Base-by-base conservation (phyloP, 2,797 vertebrate species). In the Pyrocephalus nanus region DNA sequence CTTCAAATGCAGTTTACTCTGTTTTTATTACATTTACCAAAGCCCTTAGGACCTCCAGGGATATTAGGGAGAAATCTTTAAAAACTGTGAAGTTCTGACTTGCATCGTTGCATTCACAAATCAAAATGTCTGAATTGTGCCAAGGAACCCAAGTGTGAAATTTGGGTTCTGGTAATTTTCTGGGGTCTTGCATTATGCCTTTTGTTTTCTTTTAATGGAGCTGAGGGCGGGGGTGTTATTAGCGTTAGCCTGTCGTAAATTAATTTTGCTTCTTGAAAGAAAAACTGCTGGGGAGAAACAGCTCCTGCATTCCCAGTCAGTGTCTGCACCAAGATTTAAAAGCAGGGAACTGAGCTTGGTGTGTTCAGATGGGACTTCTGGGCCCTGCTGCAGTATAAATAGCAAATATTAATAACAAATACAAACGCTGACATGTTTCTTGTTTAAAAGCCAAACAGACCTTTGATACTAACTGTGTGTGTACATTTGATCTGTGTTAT, bases 21-120 rank as follows among this genome's bases (percentile, higher is more conserved):
- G 6, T 34, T 94, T 79, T 79, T 82, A 45, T 60, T 92, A 21
- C 9, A 26, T 86, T 91, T 77, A 38, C 23, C 26, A 36, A 55
- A 64, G 9, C 13, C 7, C 2, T 50, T 30, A 64, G 40, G 48
- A 42, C 45, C 60, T 27, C 40, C 78, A 91, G 19, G 15, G 73
- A 9, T 57, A 57, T 82, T 40, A 71, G 26, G 29, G 42, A 82
- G 55, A 82, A 60, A 32, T 8, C 32, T 90, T 76, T 26, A 26
- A 73, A 85, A 82, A 70, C 12, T 6, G 7, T 38, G 32, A 87
- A 32, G 22, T 86, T 92, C 78, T 82, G 60, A 79, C 36, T 79
- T 0, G 0, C n/a, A n/a, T n/a, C n/a, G n/a, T n/a, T n/a, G n/a
- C 4, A 1, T 45, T 21, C 32, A n/a, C 50, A 86, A 54, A 53